These are phyloP conservation scores for Eciton burchellii DNA, from an alignment of 1,140 invertebrate species.

Conservation along the genomic window DNA sequence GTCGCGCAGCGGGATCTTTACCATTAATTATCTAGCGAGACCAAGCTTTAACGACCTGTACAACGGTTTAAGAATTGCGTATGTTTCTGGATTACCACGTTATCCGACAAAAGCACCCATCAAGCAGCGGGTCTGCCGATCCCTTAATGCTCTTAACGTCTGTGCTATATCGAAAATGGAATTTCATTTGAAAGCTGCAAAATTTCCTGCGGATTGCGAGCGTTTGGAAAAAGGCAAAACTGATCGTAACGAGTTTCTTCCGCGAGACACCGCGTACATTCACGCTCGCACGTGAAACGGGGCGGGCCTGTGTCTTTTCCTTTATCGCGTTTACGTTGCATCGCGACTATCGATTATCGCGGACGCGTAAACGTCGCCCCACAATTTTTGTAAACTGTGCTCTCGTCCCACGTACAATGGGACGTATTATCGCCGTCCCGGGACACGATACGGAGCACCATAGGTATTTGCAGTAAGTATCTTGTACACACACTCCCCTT, in stretches of 20 bases:
- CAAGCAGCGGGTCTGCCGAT: too few relatives aligned
- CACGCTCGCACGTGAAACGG: neutral
- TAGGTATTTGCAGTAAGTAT: constrained; percentile 82
- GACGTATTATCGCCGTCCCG: constrained; percentile 74
- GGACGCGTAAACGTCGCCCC: constrained; percentile 1
- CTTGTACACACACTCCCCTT: constrained; percentile 77
- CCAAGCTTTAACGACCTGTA: neutral
- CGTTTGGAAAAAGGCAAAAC: neutral
- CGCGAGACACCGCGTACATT: neutral
- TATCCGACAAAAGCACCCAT: neutral
- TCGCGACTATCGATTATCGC: constrained; percentile 46
- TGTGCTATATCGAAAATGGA: neutral
- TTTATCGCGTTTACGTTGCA: constrained; percentile 33
- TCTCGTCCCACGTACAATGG: constrained; percentile 71
- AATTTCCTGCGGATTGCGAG: neutral
- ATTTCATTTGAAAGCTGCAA: neutral
- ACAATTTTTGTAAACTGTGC: constrained; percentile 71
- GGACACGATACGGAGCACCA: constrained; percentile 74
- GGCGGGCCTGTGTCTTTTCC: neutral
- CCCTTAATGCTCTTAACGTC: neutral
- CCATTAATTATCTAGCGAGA: neutral
- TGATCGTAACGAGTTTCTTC: neutral
- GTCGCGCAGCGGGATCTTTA: neutral
- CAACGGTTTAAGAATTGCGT: neutral
- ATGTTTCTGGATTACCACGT: neutral